Conservation (phyloP, 2,888 invertebrate species). For the Sthenelais limicola region DNA sequence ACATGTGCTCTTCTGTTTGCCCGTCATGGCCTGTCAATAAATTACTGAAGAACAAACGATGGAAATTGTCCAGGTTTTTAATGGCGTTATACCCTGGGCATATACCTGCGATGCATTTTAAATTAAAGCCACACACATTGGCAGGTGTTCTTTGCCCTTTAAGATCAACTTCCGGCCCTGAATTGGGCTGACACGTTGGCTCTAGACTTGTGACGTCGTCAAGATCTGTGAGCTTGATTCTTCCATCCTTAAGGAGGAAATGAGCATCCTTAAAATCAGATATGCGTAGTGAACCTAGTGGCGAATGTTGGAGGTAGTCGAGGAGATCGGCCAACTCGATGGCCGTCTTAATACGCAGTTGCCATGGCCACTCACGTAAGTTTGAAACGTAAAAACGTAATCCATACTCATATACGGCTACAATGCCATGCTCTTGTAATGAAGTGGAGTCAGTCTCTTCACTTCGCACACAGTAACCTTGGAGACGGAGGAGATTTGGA, state of each 20-base stretch:
- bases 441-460: conserved; percentile 67
- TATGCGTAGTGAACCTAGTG: conserved; percentile 66
- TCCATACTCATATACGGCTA: conserved; percentile 65
- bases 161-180: neutral
- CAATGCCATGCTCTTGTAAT: conserved; percentile 64
- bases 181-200: conserved; percentile 42
- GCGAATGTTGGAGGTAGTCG: conserved; percentile 63
- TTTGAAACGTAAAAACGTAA: conserved; percentile 58
- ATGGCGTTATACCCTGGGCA: conserved; percentile 50
- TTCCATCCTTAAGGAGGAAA: conserved; percentile 60
- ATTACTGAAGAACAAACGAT: conserved; percentile 46
- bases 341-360: conserved; percentile 57
- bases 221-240: conserved; percentile 67
- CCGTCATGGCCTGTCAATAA: neutral
- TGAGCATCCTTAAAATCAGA: conserved; percentile 68
- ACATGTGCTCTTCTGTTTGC: conserved; percentile 20
- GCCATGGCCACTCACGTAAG: conserved; percentile 60
- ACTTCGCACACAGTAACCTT: conserved; percentile 67
- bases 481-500: conserved; percentile 61
- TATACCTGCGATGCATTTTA: conserved; percentile 46
- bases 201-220: conserved; percentile 63
- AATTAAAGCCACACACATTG: conserved; percentile 41
- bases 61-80: conserved; percentile 48
- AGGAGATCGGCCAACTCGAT: conserved; percentile 62
- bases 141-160: neutral